A percentile compares a stretch with the other conserved stretches of the same genome.
Evolutionary conservation across 2,113 vertebrate genomes (phyloP).

Genomic region (Ameiurus melas): DNA sequence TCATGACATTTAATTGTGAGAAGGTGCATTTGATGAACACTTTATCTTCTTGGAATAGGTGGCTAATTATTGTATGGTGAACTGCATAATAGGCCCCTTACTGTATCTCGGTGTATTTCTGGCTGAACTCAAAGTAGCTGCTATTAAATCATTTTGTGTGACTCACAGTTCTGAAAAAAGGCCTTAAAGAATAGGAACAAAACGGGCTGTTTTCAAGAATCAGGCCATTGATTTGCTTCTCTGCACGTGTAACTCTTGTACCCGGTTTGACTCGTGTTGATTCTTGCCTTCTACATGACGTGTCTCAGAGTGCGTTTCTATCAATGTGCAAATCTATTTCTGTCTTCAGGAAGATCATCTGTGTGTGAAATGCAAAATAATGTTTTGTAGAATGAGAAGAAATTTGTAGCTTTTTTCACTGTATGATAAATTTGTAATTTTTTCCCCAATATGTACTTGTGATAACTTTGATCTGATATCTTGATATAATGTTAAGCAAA

Average conservation of each 20-base stretch:
- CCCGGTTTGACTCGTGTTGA: neutral
- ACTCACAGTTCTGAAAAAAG: conserved; percentile 2
- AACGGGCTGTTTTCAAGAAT: conserved; percentile 26
- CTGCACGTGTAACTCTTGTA: neutral
- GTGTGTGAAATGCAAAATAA: neutral
- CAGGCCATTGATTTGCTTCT: conserved; percentile 19
- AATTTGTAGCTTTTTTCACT: neutral
- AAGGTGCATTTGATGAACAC: conserved; percentile 11
- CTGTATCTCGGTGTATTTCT: conserved; percentile 20
- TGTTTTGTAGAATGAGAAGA: neutral
- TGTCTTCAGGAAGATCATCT: neutral
- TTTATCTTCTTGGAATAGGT: conserved; percentile 16
- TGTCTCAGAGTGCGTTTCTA: neutral
- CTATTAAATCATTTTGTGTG: conserved; percentile 41
- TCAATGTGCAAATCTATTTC: neutral
- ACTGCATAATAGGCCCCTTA: conserved; percentile 19
- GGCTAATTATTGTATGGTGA: conserved; percentile 24
- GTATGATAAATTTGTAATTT: neutral
- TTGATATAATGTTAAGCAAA: neutral
- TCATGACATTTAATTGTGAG: conserved; percentile 40
- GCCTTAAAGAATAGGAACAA: neutral
- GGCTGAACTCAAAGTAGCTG: conserved; percentile 17
- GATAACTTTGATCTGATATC: neutral
- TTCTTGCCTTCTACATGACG: neutral
- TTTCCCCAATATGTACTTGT: neutral